phyloP scores from a whole-genome alignment of 2,113 vertebrate species.

The Nycticebus coucang region DNA sequence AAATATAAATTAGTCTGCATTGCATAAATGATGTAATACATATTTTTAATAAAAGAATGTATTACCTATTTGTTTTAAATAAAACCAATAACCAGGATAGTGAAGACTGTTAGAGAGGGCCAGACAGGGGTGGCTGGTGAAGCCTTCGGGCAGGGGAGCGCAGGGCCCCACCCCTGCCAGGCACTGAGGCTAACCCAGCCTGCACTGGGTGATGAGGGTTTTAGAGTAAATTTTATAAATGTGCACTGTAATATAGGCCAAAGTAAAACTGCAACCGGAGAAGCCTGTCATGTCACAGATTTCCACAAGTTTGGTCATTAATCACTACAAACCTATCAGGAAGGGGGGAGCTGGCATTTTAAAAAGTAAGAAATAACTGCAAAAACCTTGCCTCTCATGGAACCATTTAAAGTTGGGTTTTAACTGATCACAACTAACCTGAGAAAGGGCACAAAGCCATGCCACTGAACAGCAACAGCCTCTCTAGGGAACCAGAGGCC shows the following conservation, averaged over 20 bases:
- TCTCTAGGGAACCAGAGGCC: rapidly evolving
- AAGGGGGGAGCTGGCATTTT: not conserved
- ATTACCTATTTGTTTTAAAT: no score
- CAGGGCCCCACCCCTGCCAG: rapidly evolving
- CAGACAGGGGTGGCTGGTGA: no score
- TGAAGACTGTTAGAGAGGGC: no score
- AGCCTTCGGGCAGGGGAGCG: no score
- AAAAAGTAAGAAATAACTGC: not conserved
- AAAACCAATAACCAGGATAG: not conserved
- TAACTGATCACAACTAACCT: not conserved
- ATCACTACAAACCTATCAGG: rapidly evolving
- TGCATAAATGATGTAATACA: not conserved
- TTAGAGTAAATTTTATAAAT: not conserved
- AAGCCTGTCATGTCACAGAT: not conserved
- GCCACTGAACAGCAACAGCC: not conserved
- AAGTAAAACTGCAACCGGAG: not conserved
- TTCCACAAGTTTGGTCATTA: not conserved
- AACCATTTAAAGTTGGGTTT: no score
- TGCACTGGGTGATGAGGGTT: not conserved
- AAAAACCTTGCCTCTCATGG: no score
- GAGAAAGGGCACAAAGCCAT: not conserved
- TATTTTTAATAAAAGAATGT: not conserved
- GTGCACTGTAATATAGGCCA: not conserved
- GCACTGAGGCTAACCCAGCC: rapidly evolving
- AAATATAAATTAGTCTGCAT: not conserved